Base-by-base conservation (phyloP, 2,113 vertebrate species). In the Bujurquina vittata region DNA sequence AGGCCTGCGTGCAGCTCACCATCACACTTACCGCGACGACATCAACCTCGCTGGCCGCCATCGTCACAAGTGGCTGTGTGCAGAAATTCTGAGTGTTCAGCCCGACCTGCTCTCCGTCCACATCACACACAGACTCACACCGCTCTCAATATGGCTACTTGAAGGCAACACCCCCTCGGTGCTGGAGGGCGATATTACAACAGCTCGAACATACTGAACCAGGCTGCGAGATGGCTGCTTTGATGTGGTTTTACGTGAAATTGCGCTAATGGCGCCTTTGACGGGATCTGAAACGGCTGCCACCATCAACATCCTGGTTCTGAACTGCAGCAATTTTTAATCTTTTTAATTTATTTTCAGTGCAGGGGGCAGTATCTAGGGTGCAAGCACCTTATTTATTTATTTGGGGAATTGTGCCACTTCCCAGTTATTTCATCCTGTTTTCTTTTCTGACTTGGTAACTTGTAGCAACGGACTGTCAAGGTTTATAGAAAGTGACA, bases 111-210 rank as follows among this genome's bases (percentile, higher is more conserved):
- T 90, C 91, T 82, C 23, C 18, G 54, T 72, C 46, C 85, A 60
- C 86, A 86, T 88, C 90, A 75, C 93, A 87, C 75, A 62, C 87
- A 89, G 84, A 91, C 94, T 95, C 92, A 91, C 93, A 92, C 94
- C 95, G 91, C 93, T 95, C 94, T 93, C 96, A 97, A 96, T 96
- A 95, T 96, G 96, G 96, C 96, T 95, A 94, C 97, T 97, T 94
- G 95, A 95, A 96, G 96, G 97, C 95, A 95, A 96, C 96, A 95
- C 97, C 96, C 95, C 94, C 95, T 91, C 87, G 17, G 65, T 91
- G 91, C 83, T 60, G 90, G 84, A 93, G 88, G 92, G 81, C 78
- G 89, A 81, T 77, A 86, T 84, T 85, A 79, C 89, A 92, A 1
- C 86, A 67, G 29, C 62, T 18, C 43, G 26, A 31, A 31, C 31